Evolutionary conservation across 2,113 vertebrate genomes (phyloP).

Genomic region (Leptobrachium ailaonicum): DNA sequence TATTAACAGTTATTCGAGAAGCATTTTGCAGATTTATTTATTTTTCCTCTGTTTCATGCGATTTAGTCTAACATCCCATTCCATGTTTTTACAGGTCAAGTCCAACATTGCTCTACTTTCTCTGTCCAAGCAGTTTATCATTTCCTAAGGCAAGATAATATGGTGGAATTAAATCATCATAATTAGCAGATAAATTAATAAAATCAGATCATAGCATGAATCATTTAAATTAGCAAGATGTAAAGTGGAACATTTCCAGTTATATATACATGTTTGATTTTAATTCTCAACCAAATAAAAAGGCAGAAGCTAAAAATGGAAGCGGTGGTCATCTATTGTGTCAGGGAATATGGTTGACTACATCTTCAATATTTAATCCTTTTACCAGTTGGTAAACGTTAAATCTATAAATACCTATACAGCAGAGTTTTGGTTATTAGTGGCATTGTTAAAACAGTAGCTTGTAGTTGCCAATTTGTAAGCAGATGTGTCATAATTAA

Average conservation of each 20-base stretch:
- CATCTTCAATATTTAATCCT: no score
- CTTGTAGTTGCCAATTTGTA: no score
- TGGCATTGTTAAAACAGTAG: no score
- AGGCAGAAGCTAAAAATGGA: not conserved
- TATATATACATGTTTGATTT: constrained; percentile 32
- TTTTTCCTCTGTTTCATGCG: not conserved
- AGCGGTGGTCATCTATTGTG: no score
- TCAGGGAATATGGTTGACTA: no score
- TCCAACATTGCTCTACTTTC: not conserved
- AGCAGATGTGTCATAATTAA: no score
- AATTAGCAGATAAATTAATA: constrained; percentile 41
- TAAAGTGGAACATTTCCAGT: constrained; percentile 28
- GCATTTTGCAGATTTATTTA: not conserved
- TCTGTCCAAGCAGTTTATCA: constrained; percentile 7
- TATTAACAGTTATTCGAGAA: not conserved
- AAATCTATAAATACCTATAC: no score
- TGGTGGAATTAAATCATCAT: constrained; percentile 30
- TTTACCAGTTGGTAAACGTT: no score
- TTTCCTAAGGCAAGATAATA: constrained; percentile 19
- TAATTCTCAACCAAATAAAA: constrained; percentile 1
- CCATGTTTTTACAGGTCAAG: not conserved
- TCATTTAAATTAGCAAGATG: constrained; percentile 27
- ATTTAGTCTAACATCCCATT: not conserved
- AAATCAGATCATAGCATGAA: constrained; percentile 23
- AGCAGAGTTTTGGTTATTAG: no score